Percentiles rank a stretch among this genome's conserved stretches.
phyloP scores from a whole-genome alignment of 37 sponge, comb jelly and placozoan genomes.

The Amphimedon queenslandica region DNA sequence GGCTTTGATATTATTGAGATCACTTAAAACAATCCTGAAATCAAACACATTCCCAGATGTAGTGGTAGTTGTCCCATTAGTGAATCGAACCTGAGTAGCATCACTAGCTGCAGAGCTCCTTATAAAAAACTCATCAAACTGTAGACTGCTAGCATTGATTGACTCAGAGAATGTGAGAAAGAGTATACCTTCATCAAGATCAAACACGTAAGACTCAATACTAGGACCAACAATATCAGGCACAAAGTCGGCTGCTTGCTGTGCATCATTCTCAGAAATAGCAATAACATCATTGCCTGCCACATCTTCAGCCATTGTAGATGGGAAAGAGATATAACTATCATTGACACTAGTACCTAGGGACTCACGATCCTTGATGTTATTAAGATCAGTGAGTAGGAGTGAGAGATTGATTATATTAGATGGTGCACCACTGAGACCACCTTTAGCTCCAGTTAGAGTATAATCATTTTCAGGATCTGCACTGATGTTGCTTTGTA shows the following conservation, averaged over 20 bases:
- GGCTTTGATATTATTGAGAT: slow-evolving; percentile 76
- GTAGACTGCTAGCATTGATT: slow-evolving; percentile 38
- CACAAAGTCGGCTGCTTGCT: slow-evolving; percentile 50
- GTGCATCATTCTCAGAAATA: slow-evolving; percentile 41
- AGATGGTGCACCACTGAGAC: slow-evolving; percentile 7
- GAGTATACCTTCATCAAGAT: slow-evolving; percentile 57
- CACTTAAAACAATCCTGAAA: slow-evolving; percentile 27
- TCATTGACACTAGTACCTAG: slow-evolving; percentile 61
- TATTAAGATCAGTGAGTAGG: slow-evolving; percentile 59
- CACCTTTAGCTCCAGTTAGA: slow-evolving; percentile 30
- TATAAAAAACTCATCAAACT: slow-evolving; percentile 39
- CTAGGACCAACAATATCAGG: slow-evolving; percentile 52
- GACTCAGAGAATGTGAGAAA: slow-evolving; percentile 85
- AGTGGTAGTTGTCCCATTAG: slow-evolving; percentile 42
- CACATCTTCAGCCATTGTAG: slow-evolving; percentile 52
- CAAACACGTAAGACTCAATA: slow-evolving; percentile 51
- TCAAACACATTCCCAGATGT: slow-evolving; percentile 48
- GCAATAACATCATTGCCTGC: slow-evolving; percentile 50
- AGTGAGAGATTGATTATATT: slow-evolving; percentile 27
- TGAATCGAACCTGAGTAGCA: slow-evolving; percentile 22
- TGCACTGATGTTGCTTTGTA: slow-evolving; percentile 61
- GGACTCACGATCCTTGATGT: slow-evolving; percentile 59
- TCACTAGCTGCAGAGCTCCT: not conserved
- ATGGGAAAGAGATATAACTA: slow-evolving; percentile 65
- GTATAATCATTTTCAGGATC: slow-evolving; percentile 20